Evolutionary conservation across 2,888 invertebrate species (phyloP).

Genomic region (Chloroclysta siterata): DNA sequence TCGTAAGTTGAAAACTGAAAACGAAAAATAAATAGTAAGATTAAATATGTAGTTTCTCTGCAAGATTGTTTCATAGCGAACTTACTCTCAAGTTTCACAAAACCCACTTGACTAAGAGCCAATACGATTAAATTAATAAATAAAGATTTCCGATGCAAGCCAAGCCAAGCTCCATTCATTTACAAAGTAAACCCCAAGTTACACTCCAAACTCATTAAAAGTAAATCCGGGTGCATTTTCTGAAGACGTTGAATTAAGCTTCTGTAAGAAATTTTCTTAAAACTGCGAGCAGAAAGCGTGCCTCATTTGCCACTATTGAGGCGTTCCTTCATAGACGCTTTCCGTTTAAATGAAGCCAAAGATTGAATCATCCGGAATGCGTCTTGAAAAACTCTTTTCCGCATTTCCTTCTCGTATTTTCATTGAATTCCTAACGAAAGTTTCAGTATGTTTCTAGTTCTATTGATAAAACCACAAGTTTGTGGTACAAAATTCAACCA

Average conservation of each 20-base stretch:
- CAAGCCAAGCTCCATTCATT: slow-evolving; percentile 69
- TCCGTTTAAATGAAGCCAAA: slow-evolving; percentile 67
- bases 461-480: background rate
- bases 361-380: slow-evolving; percentile 63
- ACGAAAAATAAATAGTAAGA: background rate
- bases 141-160: slow-evolving; percentile 52
- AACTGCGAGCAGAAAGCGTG: slow-evolving; percentile 73
- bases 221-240: slow-evolving; percentile 82
- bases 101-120: slow-evolving; percentile 27
- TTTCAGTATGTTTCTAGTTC: slow-evolving; percentile 19
- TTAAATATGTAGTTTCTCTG: background rate
- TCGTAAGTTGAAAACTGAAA: background rate
- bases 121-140: slow-evolving; percentile 51
- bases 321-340: slow-evolving; percentile 62
- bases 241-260: slow-evolving; percentile 80
- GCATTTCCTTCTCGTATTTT: slow-evolving; percentile 23
- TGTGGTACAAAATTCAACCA: no score
- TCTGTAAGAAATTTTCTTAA: slow-evolving; percentile 78
- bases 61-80: slow-evolving; percentile 1
- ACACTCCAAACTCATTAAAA: slow-evolving; percentile 83
- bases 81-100: slow-evolving; percentile 3
- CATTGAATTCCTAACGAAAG: background rate
- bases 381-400: slow-evolving; percentile 48
- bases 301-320: slow-evolving; percentile 82
- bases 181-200: slow-evolving; percentile 78